phyloP scores from a whole-genome alignment of 1,140 invertebrate species.

The Phthorimaea operculella region DNA sequence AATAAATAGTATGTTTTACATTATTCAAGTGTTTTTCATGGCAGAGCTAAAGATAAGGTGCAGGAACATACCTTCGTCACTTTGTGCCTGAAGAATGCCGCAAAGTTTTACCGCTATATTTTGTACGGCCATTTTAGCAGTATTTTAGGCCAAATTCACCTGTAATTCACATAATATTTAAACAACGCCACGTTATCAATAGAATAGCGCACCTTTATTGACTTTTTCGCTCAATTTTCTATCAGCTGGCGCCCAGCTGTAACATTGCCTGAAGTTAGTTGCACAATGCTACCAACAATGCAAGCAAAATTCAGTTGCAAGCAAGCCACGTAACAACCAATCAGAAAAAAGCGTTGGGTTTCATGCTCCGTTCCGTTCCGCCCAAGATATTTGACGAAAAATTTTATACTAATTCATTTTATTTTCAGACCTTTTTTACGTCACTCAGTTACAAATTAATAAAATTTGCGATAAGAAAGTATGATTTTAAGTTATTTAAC shows the following conservation, averaged over 20 bases:
- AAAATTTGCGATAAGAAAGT: no score
- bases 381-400: slow-evolving; percentile 5
- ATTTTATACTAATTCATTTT: no score
- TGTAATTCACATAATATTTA: slow-evolving; percentile 27
- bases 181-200: slow-evolving; percentile 30
- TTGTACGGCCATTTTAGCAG: slow-evolving; percentile 41
- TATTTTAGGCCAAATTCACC: slow-evolving; percentile 18
- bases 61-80: slow-evolving; percentile 38
- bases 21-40: neutral
- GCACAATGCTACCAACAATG: slow-evolving; percentile 33
- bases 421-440: no score
- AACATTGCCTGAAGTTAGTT: slow-evolving; percentile 40
- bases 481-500: no score
- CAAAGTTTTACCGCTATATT: slow-evolving; percentile 65
- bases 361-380: slow-evolving; percentile 23
- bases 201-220: slow-evolving; percentile 39
- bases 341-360: slow-evolving; percentile 25
- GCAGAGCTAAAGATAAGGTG: slow-evolving; percentile 4
- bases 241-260: slow-evolving; percentile 65
- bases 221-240: slow-evolving; percentile 54
- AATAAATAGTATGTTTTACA: slow-evolving; percentile 17
- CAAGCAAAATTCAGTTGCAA: slow-evolving; percentile 17
- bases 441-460: no score
- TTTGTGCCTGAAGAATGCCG: slow-evolving; percentile 51
- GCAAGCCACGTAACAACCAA: slow-evolving; percentile 29